Evolutionary conservation across 2,113 vertebrate genomes (phyloP).

Genomic region (Lota lota): DNA sequence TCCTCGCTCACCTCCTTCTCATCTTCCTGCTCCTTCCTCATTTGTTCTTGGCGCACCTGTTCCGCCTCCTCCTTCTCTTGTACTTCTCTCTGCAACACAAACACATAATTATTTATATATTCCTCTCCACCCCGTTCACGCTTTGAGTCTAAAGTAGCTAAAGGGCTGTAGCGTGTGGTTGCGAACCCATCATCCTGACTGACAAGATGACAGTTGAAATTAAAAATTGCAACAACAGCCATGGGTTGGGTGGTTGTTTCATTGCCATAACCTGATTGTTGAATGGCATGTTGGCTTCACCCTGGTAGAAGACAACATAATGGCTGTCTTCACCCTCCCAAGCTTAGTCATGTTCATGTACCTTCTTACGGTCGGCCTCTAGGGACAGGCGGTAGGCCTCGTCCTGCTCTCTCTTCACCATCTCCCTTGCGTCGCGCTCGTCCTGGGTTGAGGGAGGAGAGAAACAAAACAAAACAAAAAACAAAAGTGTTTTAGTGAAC

Average conservation of each 20-base stretch:
- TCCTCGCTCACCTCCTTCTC: conserved; percentile 85
- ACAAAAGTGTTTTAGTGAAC: conserved; percentile 53
- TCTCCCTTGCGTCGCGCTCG: conserved; percentile 96
- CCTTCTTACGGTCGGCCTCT: conserved; percentile 98
- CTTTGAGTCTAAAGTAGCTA: no score
- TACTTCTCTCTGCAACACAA: conserved; percentile 84
- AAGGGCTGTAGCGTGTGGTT: no score
- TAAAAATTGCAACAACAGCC: no score
- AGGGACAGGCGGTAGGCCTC: conserved; percentile 95
- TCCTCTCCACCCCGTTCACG: no score
- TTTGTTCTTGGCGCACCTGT: conserved; percentile 91
- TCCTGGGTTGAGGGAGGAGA: conserved; percentile 73
- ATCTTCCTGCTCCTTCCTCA: conserved; percentile 94
- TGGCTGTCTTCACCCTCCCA: no score
- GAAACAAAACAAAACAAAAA: conserved; percentile 33
- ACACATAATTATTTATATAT: neutral
- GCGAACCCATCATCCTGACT: no score
- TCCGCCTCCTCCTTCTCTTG: conserved; percentile 97
- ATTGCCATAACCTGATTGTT: no score
- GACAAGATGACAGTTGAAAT: no score
- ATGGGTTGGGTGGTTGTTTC: no score
- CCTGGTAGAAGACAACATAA: no score
- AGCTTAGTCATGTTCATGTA: conserved; percentile 36
- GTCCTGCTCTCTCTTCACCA: conserved; percentile 96
- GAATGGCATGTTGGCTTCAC: no score